Evolutionary conservation across 2,888 invertebrate species (phyloP), one percentile per base, ranked within the genome.

Genomic region (Tiliacea aurago): DNA sequence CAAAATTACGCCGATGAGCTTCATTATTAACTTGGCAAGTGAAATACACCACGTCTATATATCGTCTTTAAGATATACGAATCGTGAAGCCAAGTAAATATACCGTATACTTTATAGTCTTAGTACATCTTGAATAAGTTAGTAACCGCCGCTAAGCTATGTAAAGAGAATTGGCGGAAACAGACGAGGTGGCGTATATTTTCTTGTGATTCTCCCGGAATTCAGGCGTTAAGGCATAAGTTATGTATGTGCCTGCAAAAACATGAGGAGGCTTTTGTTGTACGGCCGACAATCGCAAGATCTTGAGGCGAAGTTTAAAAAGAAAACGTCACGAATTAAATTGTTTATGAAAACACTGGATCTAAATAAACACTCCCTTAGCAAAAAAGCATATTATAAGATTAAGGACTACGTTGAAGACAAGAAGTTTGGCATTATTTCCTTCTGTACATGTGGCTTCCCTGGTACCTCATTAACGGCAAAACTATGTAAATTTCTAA

Each of bases 111-210:
- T 55, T 55, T 65, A 76, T 45, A 76, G 41, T 55, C 28, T 18
- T 56, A 43, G 41, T 56, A 56, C 7, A 49, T 56, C 33, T 49
- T 73, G n/a, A 56, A 73, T 73, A 63, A 49, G 41, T 63, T 55
- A 70, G 49, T 45, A 78, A 58, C 33, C 13, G 13, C 33, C 58
- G 51, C 37, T 75, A 43, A 23, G 43, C 43, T 70, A 58, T 51
- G 37, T 70, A 70, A 70, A 51, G 78, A 51, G 49, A 76, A 77
- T 56, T 67, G 67, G 73, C 53, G 53, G 65, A 62, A 62, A 64
- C 37, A 53, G 45, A 41, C 47, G 28, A 55, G 15, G 0, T 64
- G 53, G 68, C 11, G 47, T 49, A 55, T 65, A 37, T 70, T 78
- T 69, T 49, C 78, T 49, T 49, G 53, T 28, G 41, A 49, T 78